These are phyloP conservation scores for Stenchaetothrips biformis DNA, from an alignment of 2,888 invertebrate genomes.

Conservation along the genomic window DNA sequence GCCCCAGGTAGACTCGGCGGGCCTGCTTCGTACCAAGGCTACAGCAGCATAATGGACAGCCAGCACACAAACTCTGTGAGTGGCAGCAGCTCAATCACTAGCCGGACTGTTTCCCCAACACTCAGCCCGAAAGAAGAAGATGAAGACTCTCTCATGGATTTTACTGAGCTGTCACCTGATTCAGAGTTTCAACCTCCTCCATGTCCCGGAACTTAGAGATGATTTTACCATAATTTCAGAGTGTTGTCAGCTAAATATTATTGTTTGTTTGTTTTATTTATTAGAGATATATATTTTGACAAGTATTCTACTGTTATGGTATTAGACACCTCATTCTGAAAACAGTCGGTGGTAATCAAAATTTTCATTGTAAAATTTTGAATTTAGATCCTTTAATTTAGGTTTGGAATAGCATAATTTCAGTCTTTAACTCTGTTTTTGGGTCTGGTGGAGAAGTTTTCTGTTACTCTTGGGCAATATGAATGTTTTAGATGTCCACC, in stretches of 20 bases:
- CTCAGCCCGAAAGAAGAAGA: not conserved
- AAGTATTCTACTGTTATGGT: no score
- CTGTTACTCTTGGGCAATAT: not conserved
- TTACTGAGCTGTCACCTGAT: not conserved
- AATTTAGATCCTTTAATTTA: not conserved
- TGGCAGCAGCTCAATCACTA: not conserved
- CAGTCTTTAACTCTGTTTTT: not conserved
- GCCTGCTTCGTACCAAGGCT: not conserved
- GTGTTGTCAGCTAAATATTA: no score
- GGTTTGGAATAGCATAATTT: not conserved
- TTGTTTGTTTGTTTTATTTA: no score
- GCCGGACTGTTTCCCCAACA: not conserved
- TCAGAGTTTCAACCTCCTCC: not conserved
- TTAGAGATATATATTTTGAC: no score
- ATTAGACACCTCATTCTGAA: no score
- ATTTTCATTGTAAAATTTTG: no score
- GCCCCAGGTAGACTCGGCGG: conserved; percentile 21
- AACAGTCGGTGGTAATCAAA: no score
- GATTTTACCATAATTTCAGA: no score
- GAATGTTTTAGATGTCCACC: no score
- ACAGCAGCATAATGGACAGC: not conserved
- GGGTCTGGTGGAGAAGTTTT: not conserved
- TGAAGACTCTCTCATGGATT: not conserved
- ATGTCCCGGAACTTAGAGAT: not conserved
- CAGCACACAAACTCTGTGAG: not conserved